Evolutionary conservation across 1,140 invertebrate species (phyloP), one percentile per base, ranked within the genome.

Genomic region (Platorchestia sp.): DNA sequence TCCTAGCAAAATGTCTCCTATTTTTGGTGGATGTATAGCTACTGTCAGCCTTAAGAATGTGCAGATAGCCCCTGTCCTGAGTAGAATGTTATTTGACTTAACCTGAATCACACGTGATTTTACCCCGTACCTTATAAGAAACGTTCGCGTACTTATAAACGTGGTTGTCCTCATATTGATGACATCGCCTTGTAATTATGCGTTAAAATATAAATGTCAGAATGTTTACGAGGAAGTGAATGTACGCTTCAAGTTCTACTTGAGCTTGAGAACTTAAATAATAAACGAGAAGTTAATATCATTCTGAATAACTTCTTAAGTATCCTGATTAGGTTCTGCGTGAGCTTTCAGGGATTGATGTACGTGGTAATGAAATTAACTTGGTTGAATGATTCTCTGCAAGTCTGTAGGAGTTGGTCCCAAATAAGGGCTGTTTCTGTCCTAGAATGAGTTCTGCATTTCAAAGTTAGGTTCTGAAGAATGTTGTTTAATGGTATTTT

Each of bases 91-190:
- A 75, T 75, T 75, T 36, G 10, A 75, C 59, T 75, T 75, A 36
- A 89, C 87, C 87, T 89, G 87, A 89, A 89, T 89, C 87, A 89
- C 87, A 89, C 87, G 87, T 89, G 87, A 89, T 89, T 89, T 89
- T 42, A 89, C 36, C 87, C 87, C 87, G 41, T 89, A 89, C 87
- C 41, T 89, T 89, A 42, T 75, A 75, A 27, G 41, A 44, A 89
- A 22, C n/a, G 14, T 44, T 89, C 36, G 43, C 43, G 43, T 89
- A 89, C 41, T 89, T 44, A 27, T 89, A 44, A 89, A 14, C 41
- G 43, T 36, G 87, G 27, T 44, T 43, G 87, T 89, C 87, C 41
- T 89, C 87, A 89, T 89, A 89, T 89, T 89, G 87, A 89, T 89
- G 87, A 43, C 87, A 44, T 42, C 41, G 10, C 59, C 36, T 36